phyloP scores from a whole-genome alignment of 2,888 invertebrate genomes.

The Notocelia uddmanniana region DNA sequence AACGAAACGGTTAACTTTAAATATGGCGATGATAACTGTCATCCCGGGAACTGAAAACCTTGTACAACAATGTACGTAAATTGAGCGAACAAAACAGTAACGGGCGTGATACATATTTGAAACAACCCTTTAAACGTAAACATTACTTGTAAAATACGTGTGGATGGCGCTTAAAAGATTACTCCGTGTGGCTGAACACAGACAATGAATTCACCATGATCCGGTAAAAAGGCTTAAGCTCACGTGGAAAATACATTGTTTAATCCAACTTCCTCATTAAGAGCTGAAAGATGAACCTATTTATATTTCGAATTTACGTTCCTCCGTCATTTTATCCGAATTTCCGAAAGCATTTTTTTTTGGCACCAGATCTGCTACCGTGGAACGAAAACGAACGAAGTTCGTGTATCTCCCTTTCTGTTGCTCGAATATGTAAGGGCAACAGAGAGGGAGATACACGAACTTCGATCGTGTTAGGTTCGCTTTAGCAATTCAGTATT shows the following conservation, averaged over 20 bases:
- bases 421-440: no score
- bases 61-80: not conserved
- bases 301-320: not conserved
- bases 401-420: no score
- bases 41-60: not conserved
- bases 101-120: not conserved
- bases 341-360: no score
- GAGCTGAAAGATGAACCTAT: not conserved
- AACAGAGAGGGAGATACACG: no score
- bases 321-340: not conserved
- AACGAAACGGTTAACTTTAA: no score
- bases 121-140: not conserved
- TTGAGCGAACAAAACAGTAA: not conserved
- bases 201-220: slow-evolving; percentile 19
- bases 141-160: not conserved
- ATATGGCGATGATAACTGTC: no score
- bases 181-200: not conserved
- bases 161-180: slow-evolving; percentile 21
- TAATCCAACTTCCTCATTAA: not conserved
- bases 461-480: no score
- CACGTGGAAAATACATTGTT: not conserved
- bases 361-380: no score
- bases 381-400: no score
- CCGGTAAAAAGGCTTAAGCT: slow-evolving; percentile 10
- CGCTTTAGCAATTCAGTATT: no score